Evolutionary conservation across 2,113 vertebrate genomes (phyloP).

Genomic region (Daphoenositta chrysoptera): DNA sequence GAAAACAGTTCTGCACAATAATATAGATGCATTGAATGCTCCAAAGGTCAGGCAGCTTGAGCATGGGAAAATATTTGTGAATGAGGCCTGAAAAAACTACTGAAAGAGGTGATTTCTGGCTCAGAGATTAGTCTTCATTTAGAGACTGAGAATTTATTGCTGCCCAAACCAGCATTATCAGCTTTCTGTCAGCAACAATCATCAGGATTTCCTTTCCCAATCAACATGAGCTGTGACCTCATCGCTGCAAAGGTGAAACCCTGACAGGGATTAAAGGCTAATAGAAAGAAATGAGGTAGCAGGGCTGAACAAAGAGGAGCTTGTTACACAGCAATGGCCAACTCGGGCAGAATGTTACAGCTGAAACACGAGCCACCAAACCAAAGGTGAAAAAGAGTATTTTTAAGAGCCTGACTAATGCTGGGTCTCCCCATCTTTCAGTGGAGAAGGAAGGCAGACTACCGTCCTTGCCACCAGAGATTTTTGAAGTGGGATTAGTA

Average conservation of each 20-base stretch:
- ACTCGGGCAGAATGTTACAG: slow-evolving; percentile 8
- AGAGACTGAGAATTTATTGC: slow-evolving; percentile 64
- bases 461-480: background rate
- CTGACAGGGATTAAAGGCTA: slow-evolving; percentile 73
- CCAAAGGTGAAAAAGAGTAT: background rate
- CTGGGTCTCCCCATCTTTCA: background rate
- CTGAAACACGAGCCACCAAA: slow-evolving; percentile 1
- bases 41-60: slow-evolving; percentile 57
- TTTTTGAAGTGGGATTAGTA: slow-evolving; percentile 32
- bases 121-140: slow-evolving; percentile 68
- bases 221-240: slow-evolving; percentile 70
- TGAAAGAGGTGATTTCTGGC: slow-evolving; percentile 52
- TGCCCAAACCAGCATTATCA: slow-evolving; percentile 65
- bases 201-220: slow-evolving; percentile 66
- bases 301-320: slow-evolving; percentile 59
- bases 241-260: slow-evolving; percentile 63
- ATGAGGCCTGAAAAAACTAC: slow-evolving; percentile 35
- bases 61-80: slow-evolving; percentile 71
- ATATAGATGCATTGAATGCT: slow-evolving; percentile 30
- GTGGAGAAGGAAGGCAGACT: slow-evolving; percentile 7
- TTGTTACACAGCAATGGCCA: slow-evolving; percentile 29
- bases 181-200: slow-evolving; percentile 70
- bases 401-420: background rate
- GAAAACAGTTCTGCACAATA: slow-evolving; percentile 34
- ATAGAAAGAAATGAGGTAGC: slow-evolving; percentile 62